Percentiles rank a stretch among this genome's conserved stretches.
phyloP scores from a whole-genome alignment of 92 coral and sea anemone genomes.

The Porites evermanni region DNA sequence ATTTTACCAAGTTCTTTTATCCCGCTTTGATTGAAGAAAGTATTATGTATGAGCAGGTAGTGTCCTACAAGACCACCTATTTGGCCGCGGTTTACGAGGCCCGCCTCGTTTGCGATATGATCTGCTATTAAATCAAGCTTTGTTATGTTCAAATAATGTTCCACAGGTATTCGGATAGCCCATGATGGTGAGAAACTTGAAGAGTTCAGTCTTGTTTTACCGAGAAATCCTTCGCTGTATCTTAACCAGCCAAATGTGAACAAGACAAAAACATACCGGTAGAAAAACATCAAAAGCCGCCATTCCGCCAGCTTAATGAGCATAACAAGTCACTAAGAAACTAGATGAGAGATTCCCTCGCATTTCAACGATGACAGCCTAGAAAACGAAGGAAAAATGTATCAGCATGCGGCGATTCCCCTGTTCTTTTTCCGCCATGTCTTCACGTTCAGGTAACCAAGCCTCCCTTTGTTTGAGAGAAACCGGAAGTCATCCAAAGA shows the following conservation, averaged over 20 bases:
- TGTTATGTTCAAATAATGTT: constrained; percentile 34
- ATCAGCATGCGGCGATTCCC: constrained; percentile 24
- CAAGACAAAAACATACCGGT: constrained; percentile 53
- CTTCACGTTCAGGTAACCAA: constrained; percentile 60
- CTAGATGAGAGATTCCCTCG: constrained; percentile 35
- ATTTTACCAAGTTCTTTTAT: constrained; percentile 41
- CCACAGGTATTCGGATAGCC: constrained; percentile 90
- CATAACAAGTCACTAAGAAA: constrained; percentile 75
- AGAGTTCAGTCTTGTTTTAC: constrained; percentile 15
- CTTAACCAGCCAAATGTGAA: constrained; percentile 13
- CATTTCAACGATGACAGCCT: constrained; percentile 41
- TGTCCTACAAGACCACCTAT: constrained; percentile 94
- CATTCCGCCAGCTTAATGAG: constrained; percentile 76
- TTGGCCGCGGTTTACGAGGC: constrained; percentile 89
- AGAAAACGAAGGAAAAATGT: constrained; percentile 26
- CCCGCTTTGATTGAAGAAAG: constrained; percentile 72
- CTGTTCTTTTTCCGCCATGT: constrained; percentile 76
- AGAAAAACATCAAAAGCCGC: constrained; percentile 59
- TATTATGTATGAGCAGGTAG: constrained; percentile 82
- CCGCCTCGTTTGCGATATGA: constrained; percentile 85
- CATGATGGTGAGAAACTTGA: constrained; percentile 75
- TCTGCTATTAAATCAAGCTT: constrained; percentile 72
- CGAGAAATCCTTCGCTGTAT: constrained; percentile 38
- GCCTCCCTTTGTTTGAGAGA: constrained; percentile 75
- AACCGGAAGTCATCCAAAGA: constrained; percentile 70